Conservation (phyloP, 1,140 invertebrate genomes). For the Apolygus lucorum region DNA sequence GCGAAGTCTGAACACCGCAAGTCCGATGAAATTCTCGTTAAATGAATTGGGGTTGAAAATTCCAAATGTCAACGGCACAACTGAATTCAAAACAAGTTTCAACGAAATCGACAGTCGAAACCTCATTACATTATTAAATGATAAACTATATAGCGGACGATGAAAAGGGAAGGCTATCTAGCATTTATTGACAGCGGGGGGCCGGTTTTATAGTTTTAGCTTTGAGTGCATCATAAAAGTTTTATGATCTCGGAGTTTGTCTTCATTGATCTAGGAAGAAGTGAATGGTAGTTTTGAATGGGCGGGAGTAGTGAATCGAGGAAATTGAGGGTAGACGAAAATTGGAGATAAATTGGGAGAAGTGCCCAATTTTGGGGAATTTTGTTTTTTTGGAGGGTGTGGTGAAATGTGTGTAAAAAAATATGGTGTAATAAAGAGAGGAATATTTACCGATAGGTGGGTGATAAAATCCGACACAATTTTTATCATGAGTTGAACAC, state of each 20-base stretch:
- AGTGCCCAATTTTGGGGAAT: background rate
- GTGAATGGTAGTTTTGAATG: background rate
- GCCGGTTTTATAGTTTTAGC: background rate
- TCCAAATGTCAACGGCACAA: too few species aligned
- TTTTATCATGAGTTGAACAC: slow-evolving; percentile 3
- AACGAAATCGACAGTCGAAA: background rate
- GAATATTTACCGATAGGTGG: slow-evolving; percentile 5
- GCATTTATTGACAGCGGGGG: background rate
- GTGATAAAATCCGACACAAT: background rate
- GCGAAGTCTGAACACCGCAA: too few species aligned
- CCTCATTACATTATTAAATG: background rate
- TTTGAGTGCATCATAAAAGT: background rate
- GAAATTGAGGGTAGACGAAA: background rate
- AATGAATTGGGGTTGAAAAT: too few species aligned
- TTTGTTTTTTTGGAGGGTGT: background rate
- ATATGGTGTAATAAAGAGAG: background rate
- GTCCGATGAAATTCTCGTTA: too few species aligned
- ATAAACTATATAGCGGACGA: background rate
- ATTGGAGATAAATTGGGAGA: background rate
- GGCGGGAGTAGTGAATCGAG: background rate
- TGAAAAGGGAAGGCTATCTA: background rate
- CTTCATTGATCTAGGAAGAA: background rate
- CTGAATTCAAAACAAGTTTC: too few species aligned
- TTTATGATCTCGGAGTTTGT: background rate
- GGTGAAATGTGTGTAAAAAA: background rate